Conservation (phyloP, 2,888 invertebrate genomes). For the Calephelis perditalis region DNA sequence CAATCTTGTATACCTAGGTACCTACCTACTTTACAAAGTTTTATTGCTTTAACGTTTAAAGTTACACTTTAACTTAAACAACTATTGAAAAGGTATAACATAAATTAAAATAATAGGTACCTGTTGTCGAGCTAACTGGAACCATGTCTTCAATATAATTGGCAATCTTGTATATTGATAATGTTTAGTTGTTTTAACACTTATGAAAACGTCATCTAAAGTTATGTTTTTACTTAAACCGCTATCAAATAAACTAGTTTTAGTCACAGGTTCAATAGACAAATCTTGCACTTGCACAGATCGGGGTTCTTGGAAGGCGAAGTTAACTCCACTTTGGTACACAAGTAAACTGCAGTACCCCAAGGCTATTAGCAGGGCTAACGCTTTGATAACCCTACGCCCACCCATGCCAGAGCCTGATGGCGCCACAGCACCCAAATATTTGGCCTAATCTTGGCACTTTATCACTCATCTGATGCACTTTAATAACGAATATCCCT, state of each 20-base stretch:
- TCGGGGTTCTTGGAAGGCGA: conserved; percentile 71
- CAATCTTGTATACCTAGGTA: too few relatives aligned
- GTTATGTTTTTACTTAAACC: conserved; percentile 78
- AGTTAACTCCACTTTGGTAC: conserved; percentile 77
- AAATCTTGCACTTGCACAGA: conserved; percentile 65
- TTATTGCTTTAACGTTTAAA: too few relatives aligned
- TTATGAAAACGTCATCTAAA: conserved; percentile 93
- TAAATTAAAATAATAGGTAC: conserved; percentile 70
- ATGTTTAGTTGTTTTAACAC: conserved; percentile 95
- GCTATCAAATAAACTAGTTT: conserved; percentile 56
- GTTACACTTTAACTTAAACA: too few relatives aligned
- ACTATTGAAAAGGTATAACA: neutral
- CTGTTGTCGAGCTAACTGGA: conserved; percentile 93
- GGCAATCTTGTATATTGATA: conserved; percentile 91
- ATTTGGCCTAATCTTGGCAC: conserved; percentile 49
- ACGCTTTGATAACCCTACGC: conserved; percentile 68
- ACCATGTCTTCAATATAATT: conserved; percentile 96
- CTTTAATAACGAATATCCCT: conserved; percentile 56
- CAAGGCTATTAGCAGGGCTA: conserved; percentile 71
- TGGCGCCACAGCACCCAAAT: conserved; percentile 60
- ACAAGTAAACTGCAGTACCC: conserved; percentile 80
- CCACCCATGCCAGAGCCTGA: conserved; percentile 63
- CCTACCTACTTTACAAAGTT: too few relatives aligned
- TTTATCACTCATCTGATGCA: conserved; percentile 71
- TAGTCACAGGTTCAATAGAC: conserved; percentile 73